Evolutionary conservation across 2,888 invertebrate species (phyloP), one percentile per base, ranked within the genome.

Genomic region (Tenthredo distinguenda): DNA sequence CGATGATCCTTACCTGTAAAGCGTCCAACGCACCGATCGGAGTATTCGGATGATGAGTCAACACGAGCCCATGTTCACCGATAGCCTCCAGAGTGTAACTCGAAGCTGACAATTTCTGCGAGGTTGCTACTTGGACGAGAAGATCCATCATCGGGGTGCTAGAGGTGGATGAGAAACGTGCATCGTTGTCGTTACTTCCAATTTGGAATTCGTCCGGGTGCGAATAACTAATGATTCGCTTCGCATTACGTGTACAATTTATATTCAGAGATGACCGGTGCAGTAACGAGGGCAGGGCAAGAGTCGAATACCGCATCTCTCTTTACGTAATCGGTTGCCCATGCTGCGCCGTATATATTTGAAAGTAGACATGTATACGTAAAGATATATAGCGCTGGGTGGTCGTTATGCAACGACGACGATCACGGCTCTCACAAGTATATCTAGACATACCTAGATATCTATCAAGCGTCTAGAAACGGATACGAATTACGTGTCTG

Each of bases 111-210:
- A 97, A 94, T 91, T 96, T 96, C 92, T 96, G 95, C 76, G 95
- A 95, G 76, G 96, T 96, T 71, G 96, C 95, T 88, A 96, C 95
- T 91, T 96, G 96, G 84, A 97, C 96, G 88, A 97, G 94, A 76
- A 97, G 95, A 91, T 97, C 97, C 96, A 97, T 96, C 96, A 97
- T 97, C 55, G 96, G 96, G 37, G 96, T 96, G 91, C 97, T 97
- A 94, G 94, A 88, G 86, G 89, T 82, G 1, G 43, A 82, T 6
- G 21, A 79, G 37, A 79, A 79, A 37, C 9, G 15, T 10, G n/a
- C 1, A n/a, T 31, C 21, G 31, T 34, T 55, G 26, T 18, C 9
- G 10, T 43, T 43, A 34, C 26, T 15, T 9, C 6, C 26, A 9
- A 50, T 55, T 2, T 1, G 47, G 6, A 47, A 47, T 26, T 50